Evolutionary conservation across 1,140 invertebrate species (phyloP).

Genomic region (Melipona quadrifasciata): DNA sequence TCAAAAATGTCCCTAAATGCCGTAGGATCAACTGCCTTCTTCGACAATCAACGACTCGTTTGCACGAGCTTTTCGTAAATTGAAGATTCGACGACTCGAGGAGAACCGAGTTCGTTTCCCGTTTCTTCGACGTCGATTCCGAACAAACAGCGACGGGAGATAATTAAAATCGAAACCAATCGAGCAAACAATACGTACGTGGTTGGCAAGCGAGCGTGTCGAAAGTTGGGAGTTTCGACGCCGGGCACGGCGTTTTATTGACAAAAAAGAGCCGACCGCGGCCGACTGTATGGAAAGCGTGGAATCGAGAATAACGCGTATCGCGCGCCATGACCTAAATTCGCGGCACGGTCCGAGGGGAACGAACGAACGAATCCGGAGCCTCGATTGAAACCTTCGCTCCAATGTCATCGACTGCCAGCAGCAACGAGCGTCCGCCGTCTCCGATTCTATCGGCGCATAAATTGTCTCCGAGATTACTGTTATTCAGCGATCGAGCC

Average conservation of each 20-base stretch:
- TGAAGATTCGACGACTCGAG: too few relatives aligned
- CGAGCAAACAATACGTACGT: neutral
- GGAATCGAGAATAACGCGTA: constrained; percentile 61
- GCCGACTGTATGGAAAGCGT: constrained; percentile 55
- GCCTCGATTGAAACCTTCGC: constrained; percentile 56
- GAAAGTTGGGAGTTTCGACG: neutral
- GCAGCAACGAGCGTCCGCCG: constrained; percentile 19
- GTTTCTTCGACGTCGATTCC: neutral
- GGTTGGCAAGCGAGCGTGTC: neutral
- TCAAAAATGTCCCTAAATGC: neutral
- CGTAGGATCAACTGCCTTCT: neutral
- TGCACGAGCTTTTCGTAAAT: too few relatives aligned
- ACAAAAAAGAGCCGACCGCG: constrained; percentile 14
- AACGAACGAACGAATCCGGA: constrained; percentile 44
- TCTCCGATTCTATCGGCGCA: constrained; percentile 44
- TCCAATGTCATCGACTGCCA: constrained; percentile 48
- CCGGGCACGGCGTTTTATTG: constrained; percentile 31
- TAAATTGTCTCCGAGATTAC: constrained; percentile 43
- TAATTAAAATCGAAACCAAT: neutral
- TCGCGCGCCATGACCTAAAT: constrained; percentile 63
- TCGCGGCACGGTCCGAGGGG: constrained; percentile 37
- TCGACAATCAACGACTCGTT: too few relatives aligned
- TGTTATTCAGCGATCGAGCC: constrained; percentile 12
- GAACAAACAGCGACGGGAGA: too few relatives aligned
- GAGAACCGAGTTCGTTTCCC: neutral